phyloP scores from a whole-genome alignment of 92 coral and sea anemone species.

The Desmophyllum pertusum region DNA sequence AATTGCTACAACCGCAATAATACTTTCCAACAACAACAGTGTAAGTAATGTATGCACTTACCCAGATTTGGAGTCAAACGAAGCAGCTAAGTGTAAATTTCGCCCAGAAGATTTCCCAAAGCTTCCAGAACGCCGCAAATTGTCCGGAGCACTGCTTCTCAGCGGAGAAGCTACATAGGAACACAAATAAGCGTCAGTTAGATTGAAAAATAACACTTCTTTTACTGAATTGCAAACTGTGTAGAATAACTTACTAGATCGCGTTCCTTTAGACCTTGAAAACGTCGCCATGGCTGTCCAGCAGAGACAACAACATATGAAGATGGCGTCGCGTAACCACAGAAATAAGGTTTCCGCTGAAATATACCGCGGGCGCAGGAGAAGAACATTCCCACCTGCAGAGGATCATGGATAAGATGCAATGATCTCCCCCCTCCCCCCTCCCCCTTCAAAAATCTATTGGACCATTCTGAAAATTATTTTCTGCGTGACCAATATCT shows the following conservation, averaged over 20 bases:
- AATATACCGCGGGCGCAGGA: constrained; percentile 18
- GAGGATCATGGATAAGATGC: constrained; percentile 12
- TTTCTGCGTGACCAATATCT: too few species aligned
- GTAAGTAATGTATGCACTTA: background rate
- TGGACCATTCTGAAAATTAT: too few species aligned
- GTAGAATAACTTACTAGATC: constrained; percentile 71
- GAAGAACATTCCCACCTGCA: background rate
- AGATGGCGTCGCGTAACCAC: constrained; percentile 89
- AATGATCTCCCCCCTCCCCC: too few species aligned
- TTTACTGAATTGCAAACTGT: background rate
- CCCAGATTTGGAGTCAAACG: constrained; percentile 75
- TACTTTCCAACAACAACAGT: background rate
- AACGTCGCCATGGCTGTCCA: constrained; percentile 81
- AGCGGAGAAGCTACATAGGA: constrained; percentile 82
- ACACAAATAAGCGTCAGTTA: background rate
- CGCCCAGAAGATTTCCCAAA: constrained; percentile 72
- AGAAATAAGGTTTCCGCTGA: constrained; percentile 81
- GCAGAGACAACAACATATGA: constrained; percentile 52
- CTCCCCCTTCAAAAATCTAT: too few species aligned
- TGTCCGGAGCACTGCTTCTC: constrained; percentile 76
- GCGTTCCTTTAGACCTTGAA: constrained; percentile 81
- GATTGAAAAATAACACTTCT: background rate
- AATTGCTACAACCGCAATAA: background rate
- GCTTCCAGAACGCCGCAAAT: constrained; percentile 80
- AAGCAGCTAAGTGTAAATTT: constrained; percentile 82